Conservation (phyloP, 2,888 invertebrate species). For the Hirtodrosophila trivittata region DNA sequence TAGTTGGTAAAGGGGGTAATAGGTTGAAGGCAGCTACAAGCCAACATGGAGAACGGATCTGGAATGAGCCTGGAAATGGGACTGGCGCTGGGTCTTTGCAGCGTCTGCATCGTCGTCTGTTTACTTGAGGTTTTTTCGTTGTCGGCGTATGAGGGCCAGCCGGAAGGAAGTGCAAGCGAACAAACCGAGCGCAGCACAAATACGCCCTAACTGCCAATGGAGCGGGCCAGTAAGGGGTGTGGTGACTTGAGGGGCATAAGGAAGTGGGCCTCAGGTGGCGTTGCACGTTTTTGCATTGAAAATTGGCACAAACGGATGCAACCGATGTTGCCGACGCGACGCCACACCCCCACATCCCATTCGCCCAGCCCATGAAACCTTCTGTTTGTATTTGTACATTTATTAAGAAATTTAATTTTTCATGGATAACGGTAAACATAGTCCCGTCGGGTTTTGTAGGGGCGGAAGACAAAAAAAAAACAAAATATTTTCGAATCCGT, state of each 20-base stretch:
- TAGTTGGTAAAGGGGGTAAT: slow-evolving; percentile 1
- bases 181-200: slow-evolving; percentile 68
- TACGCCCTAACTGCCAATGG: slow-evolving; percentile 21
- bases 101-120: slow-evolving; percentile 58
- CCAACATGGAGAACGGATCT: not conserved
- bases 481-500: slow-evolving; percentile 1
- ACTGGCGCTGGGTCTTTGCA: not conserved
- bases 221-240: not conserved
- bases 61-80: not conserved
- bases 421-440: slow-evolving; percentile 17
- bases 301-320: slow-evolving; percentile 74
- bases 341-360: not conserved
- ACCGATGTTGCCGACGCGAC: slow-evolving; percentile 42
- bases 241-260: slow-evolving; percentile 13
- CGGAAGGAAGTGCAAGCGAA: slow-evolving; percentile 76
- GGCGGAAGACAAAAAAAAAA: not conserved
- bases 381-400: slow-evolving; percentile 21
- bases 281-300: slow-evolving; percentile 49
- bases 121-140: slow-evolving; percentile 64
- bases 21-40: slow-evolving; percentile 2
- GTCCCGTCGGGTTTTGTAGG: no score
- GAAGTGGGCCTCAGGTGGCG: slow-evolving; percentile 44
- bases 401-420: slow-evolving; percentile 53
- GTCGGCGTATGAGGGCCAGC: slow-evolving; percentile 52
- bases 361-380: not conserved